Conservation (phyloP, 2,113 vertebrate genomes). For the Fregetta grallaria region DNA sequence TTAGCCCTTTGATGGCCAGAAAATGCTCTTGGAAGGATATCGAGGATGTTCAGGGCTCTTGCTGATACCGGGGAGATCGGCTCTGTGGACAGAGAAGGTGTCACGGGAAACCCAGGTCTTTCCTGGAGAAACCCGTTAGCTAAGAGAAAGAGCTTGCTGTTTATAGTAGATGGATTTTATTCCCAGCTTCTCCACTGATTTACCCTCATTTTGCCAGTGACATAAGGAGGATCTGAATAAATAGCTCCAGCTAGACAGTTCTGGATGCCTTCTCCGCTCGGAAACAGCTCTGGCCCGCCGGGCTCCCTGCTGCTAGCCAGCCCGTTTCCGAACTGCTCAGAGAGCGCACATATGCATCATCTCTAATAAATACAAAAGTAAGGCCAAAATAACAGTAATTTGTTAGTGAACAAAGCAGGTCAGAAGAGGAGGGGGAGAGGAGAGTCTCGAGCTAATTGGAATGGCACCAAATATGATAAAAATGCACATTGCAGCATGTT, state of each 20-base stretch:
- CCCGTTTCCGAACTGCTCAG: neutral
- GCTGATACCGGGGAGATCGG: rapidly evolving
- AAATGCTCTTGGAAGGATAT: neutral
- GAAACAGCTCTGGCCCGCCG: neutral
- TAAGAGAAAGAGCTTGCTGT: neutral
- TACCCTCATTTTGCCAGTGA: conserved; percentile 1
- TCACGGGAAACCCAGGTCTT: neutral
- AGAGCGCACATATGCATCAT: neutral
- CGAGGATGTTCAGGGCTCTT: neutral
- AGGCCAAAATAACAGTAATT: neutral
- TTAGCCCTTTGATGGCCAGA: neutral
- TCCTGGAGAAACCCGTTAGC: neutral
- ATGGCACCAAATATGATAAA: neutral
- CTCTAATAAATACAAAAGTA: neutral
- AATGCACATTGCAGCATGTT: neutral
- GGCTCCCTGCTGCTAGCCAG: neutral
- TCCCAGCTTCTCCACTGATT: neutral
- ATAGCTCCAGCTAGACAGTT: conserved; percentile 9
- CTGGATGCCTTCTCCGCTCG: conserved; percentile 15
- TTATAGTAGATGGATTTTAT: neutral
- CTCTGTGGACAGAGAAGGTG: neutral
- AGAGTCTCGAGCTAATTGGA: conserved; percentile 18
- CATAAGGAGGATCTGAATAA: conserved; percentile 19
- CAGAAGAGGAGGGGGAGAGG: neutral
- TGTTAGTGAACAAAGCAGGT: neutral